Evolutionary conservation across 2,888 invertebrate species (phyloP).

Genomic region (Aricia artaxerxes): DNA sequence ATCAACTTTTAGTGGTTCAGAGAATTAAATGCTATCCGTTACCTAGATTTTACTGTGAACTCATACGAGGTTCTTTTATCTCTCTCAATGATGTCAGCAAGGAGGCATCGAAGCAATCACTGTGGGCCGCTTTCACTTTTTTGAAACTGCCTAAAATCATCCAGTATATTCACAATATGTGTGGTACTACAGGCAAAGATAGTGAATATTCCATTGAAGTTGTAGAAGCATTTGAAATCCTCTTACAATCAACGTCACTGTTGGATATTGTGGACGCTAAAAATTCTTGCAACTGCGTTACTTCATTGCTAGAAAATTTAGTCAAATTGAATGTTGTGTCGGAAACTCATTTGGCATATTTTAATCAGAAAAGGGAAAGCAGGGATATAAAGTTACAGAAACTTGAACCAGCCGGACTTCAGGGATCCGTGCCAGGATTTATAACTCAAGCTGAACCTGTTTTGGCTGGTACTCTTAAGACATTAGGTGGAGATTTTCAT

Average conservation of each 20-base stretch:
- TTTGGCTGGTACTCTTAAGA: conserved; percentile 92
- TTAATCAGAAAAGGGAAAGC: conserved; percentile 82
- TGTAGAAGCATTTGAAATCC: conserved; percentile 89
- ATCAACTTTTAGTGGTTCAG: conserved; percentile 91
- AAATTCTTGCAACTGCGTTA: conserved; percentile 92
- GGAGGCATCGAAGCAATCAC: conserved; percentile 88
- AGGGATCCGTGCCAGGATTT: conserved; percentile 88
- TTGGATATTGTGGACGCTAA: conserved; percentile 94
- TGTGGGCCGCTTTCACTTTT: conserved; percentile 97
- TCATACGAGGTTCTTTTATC: conserved; percentile 93
- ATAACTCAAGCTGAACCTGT: conserved; percentile 94
- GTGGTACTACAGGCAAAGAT: conserved; percentile 79
- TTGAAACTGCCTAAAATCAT: conserved; percentile 93
- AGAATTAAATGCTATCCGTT: conserved; percentile 91
- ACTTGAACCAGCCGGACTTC: conserved; percentile 84
- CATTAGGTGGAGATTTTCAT: conserved; percentile 92
- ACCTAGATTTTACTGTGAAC: conserved; percentile 91
- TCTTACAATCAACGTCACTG: conserved; percentile 91
- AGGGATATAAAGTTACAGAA: conserved; percentile 83
- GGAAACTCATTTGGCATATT: conserved; percentile 87
- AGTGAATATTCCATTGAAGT: conserved; percentile 87
- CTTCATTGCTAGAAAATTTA: conserved; percentile 90
- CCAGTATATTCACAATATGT: conserved; percentile 83
- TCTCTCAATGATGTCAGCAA: conserved; percentile 93
- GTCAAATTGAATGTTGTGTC: conserved; percentile 89